A percentile compares a stretch with the other conserved stretches of the same genome.
Evolutionary conservation across 2,113 vertebrate genomes (phyloP).

Genomic region (Poeciliopsis prolifica): DNA sequence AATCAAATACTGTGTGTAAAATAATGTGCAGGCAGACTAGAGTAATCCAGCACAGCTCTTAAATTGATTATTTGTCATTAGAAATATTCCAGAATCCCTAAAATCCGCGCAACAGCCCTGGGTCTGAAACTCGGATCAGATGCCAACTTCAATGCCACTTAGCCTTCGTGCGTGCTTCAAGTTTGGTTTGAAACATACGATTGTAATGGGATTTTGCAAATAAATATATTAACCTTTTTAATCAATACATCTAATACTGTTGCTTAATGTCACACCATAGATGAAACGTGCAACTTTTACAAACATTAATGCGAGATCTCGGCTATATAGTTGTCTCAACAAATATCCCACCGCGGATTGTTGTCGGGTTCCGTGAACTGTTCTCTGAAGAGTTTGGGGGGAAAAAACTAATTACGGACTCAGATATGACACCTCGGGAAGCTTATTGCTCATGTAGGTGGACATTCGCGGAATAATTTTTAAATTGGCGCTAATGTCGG

Average conservation of each 20-base stretch:
- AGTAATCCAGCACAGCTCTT: too few relatives aligned
- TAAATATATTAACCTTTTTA: not conserved
- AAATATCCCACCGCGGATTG: not conserved
- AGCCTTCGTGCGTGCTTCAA: not conserved
- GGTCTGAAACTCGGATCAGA: not conserved
- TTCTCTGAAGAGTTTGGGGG: constrained; percentile 25
- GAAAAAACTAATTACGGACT: not conserved
- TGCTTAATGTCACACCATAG: not conserved
- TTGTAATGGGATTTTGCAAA: not conserved
- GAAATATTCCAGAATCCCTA: not conserved
- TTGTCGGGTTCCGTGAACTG: constrained; percentile 5
- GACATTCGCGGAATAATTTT: not conserved
- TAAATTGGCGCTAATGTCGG: constrained; percentile 9
- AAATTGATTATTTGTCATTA: too few relatives aligned
- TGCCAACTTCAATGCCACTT: not conserved
- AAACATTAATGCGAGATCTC: not conserved
- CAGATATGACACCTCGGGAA: not conserved
- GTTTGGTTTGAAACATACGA: constrained; percentile 3
- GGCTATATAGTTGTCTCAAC: constrained; percentile 1
- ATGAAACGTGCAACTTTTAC: constrained; percentile 44
- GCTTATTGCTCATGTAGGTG: not conserved
- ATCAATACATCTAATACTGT: not conserved
- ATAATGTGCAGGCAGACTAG: not conserved
- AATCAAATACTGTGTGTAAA: not conserved
- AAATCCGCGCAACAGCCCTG: not conserved